Percentiles rank a stretch among this genome's conserved stretches.
phyloP scores from a whole-genome alignment of 2,113 vertebrate genomes.

The Camelus dromedarius region DNA sequence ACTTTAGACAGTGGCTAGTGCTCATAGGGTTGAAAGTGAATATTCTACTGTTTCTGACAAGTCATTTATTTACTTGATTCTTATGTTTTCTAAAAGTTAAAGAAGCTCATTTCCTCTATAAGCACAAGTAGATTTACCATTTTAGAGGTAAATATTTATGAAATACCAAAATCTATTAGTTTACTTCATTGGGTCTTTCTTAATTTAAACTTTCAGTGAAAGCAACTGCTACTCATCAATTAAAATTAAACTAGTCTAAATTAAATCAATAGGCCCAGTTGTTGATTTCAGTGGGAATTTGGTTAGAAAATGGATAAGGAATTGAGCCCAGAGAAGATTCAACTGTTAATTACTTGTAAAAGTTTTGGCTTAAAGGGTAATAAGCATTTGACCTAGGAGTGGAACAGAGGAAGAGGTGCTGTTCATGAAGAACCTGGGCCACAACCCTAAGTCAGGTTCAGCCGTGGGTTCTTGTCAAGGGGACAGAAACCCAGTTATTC shows the following conservation, averaged over 20 bases:
- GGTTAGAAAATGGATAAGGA: conserved; percentile 73
- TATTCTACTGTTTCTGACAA: conserved; percentile 19
- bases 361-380: conserved; percentile 72
- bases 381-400: conserved; percentile 67
- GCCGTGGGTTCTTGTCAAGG: conserved; percentile 5
- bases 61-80: conserved; percentile 37
- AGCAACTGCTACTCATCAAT: conserved; percentile 72
- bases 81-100: conserved; percentile 51
- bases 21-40: neutral
- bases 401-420: conserved; percentile 30
- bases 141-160: conserved; percentile 74
- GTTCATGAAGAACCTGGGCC: neutral
- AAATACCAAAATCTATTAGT: conserved; percentile 75
- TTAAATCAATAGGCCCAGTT: conserved; percentile 79
- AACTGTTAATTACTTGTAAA: conserved; percentile 80
- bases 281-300: conserved; percentile 79
- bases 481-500: neutral
- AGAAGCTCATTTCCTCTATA: conserved; percentile 38
- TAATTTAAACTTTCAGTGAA: conserved; percentile 76
- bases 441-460: neutral
- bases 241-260: conserved; percentile 82
- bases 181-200: conserved; percentile 74
- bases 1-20: neutral
- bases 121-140: conserved; percentile 25
- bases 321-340: conserved; percentile 71